These are phyloP conservation scores for Eubasilissa regina DNA, from an alignment of 1,140 invertebrate species.

Conservation along the genomic window DNA sequence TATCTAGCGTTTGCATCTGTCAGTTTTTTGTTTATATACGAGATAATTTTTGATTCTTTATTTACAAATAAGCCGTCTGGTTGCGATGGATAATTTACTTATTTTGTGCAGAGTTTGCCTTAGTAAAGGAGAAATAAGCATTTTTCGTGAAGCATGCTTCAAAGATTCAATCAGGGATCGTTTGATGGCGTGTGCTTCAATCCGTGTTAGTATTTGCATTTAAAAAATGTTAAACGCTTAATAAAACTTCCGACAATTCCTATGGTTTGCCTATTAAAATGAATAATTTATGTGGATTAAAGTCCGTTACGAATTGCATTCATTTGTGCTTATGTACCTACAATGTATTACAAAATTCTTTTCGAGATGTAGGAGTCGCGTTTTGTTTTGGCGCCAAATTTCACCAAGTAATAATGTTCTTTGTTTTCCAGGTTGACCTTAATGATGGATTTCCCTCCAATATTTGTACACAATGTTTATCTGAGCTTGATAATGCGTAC, in stretches of 20 bases:
- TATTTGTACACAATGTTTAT: slow-evolving; percentile 52
- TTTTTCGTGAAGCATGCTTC: slow-evolving; percentile 3
- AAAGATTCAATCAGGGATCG: slow-evolving; percentile 34
- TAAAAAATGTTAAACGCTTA: background rate
- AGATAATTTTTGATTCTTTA: background rate
- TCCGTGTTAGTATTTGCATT: slow-evolving; percentile 6
- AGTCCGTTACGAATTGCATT: no score
- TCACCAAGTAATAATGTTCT: no score
- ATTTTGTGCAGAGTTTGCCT: slow-evolving; percentile 45
- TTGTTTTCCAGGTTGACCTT: slow-evolving; percentile 41
- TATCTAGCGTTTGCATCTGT: background rate
- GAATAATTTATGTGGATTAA: no score
- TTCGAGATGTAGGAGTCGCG: no score
- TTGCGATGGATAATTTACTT: slow-evolving; percentile 27
- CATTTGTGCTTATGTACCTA: no score
- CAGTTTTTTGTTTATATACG: background rate
- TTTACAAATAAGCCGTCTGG: no score
- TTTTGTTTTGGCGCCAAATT: no score
- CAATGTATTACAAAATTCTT: no score
- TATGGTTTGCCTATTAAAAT: no score
- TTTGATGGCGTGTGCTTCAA: slow-evolving; percentile 35
- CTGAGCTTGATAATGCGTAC: slow-evolving; percentile 48
- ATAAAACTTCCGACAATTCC: no score
- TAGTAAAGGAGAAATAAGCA: slow-evolving; percentile 27
- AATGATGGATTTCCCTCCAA: slow-evolving; percentile 51